Base-by-base conservation (phyloP, 2,113 vertebrate species). In the Paramormyrops kingsleyae region DNA sequence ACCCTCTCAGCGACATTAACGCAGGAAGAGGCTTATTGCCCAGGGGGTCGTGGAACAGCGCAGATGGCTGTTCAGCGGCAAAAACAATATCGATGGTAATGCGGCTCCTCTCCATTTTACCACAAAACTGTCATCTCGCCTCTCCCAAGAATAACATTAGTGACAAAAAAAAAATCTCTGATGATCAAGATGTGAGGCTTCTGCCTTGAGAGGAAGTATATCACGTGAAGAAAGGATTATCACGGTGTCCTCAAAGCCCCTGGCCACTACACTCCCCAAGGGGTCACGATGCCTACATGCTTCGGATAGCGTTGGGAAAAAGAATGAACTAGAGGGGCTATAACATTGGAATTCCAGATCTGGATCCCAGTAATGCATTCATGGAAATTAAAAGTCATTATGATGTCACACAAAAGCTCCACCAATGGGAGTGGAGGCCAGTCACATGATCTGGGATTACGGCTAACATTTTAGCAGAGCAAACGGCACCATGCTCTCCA, bases 11-110 rank as follows among this genome's bases (percentile, higher is more conserved):
- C 27, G 15, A 31, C 44, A 88, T 74, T 88, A 53, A 74, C 9
- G 44, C 62, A 49, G 44, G 62, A 88, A 49, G 59, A 46, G 4
- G 87, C 12, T 59, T 47, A n/a, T 49, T 74, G 62, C 62, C 87
- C n/a, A 15, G 27, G 70, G 70, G 46, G 24, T n/a, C 35, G 70
- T 49, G 21, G 3, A 27, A 24, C n/a, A 77, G 27, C 44, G 8
- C 46, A 42, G 46, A 88, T 39, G 31, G 39, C 50, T 62, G 42
- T 66, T 66, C 35, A 12, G 35, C 62, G 19, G 87, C 87, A 88
- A 59, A 74, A 88, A 50, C 62, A 89, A 80, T 80, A 80, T 89
- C 88, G 77, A 80, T 80, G 62, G 47, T 89, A 89, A 89, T 52
- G 47, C 7, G 4, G 24, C 10, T 13, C 46, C 31, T 49, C 53